Base-by-base conservation (phyloP, 2,113 vertebrate genomes). In the Centropristis striata region DNA sequence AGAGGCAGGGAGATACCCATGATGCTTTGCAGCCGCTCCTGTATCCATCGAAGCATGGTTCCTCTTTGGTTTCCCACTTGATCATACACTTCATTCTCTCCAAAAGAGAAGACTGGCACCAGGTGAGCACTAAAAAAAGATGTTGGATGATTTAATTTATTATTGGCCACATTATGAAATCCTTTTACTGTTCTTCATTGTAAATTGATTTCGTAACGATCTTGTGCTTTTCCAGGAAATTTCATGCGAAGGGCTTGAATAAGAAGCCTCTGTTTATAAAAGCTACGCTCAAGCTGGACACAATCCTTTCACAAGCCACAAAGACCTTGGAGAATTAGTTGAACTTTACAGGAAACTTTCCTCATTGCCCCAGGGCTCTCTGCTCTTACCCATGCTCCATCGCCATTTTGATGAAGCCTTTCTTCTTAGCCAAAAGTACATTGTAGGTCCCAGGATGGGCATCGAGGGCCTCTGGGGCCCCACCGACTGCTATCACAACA, bases 331-430 rank as follows among this genome's bases (percentile, higher is more conserved):
- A 78, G 16, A 83, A 73, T 50, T n/a, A 41, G 50, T 12, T 15
- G 18, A 25, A 50, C 73, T 76, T 54, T 46, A 47, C 39, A 50
- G 53, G 51, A 76, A 64, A 65, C 21, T 4, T 49, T 49, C 55
- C 39, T 46, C 39, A 15, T 27, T 21, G n/a, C 8, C n/a, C 55
- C 69, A 8, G 21, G 83, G 41, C 20, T 20, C 13, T 15, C 25
- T 72, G 41, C 41, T 71, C 83, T 94, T 94, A 99, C 98, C 98
- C 98, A 0, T 96, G 64, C 55, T 94, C 89, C 49, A 99, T 95
- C 47, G 98, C 97, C 36, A 99, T 85, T 67, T 96, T 98, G 78
- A 99, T 37, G 44, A 99, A 99, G 73, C 98, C 98, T 89, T 98
- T 99, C 77, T 96, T 96, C 4, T 96, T 93, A 85, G 87, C 91